Conservation (phyloP, 2,797 vertebrate genomes). For the Chelonia mydas region DNA sequence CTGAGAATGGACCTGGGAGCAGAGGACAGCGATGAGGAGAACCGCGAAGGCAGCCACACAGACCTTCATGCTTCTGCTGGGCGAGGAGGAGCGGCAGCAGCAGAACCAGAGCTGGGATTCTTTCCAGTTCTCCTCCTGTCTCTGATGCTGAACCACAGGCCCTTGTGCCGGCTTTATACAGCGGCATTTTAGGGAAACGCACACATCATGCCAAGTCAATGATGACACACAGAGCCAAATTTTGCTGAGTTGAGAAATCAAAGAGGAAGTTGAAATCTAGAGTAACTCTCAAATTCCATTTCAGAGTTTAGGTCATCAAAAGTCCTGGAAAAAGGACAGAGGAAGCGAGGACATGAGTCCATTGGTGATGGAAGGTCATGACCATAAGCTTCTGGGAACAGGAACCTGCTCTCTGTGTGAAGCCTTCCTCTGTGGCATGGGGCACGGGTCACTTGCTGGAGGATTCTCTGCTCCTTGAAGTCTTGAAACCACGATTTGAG, state of each 20-base stretch:
- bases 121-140: neutral
- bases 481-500: no score
- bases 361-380: neutral
- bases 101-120: neutral
- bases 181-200: neutral
- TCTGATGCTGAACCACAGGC: neutral
- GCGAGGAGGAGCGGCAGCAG: neutral
- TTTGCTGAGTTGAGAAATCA: neutral
- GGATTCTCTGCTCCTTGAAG: no score
- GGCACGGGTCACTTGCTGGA: no score
- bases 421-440: no score
- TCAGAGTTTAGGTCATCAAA: neutral
- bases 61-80: neutral
- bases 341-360: neutral
- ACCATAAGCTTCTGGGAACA: neutral
- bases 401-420: neutral
- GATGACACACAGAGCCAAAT: neutral
- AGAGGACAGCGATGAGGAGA: neutral
- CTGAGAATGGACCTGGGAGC: neutral
- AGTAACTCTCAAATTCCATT: neutral
- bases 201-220: neutral
- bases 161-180: neutral
- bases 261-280: neutral
- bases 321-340: neutral
- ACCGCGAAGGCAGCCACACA: neutral